A percentile compares a stretch with the other conserved stretches of the same genome.
phyloP scores from a whole-genome alignment of 2,888 invertebrate genomes.

The Laothoe populi region DNA sequence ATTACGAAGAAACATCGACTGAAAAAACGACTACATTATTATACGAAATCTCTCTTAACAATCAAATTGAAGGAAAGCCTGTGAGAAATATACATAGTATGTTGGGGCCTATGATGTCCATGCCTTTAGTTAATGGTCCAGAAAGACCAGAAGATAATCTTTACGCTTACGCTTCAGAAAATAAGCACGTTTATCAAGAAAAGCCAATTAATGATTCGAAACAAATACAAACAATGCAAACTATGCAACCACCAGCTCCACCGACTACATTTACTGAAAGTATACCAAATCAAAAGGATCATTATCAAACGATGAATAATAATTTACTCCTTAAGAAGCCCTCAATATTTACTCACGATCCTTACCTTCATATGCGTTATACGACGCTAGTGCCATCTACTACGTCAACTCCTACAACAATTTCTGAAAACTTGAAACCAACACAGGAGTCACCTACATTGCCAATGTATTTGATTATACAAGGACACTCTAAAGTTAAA shows the following conservation, averaged over 20 bases:
- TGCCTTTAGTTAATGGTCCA: slow-evolving; percentile 73
- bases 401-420: slow-evolving; percentile 71
- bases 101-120: slow-evolving; percentile 76
- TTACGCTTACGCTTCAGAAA: slow-evolving; percentile 75
- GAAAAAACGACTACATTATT: slow-evolving; percentile 46
- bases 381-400: slow-evolving; percentile 80
- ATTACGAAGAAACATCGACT: slow-evolving; percentile 59
- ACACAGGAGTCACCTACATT: slow-evolving; percentile 81
- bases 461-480: slow-evolving; percentile 91
- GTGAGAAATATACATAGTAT: slow-evolving; percentile 66
- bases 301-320: slow-evolving; percentile 56
- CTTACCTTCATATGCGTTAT: slow-evolving; percentile 75
- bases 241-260: slow-evolving; percentile 86
- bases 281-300: slow-evolving; percentile 47
- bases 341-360: slow-evolving; percentile 63
- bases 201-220: slow-evolving; percentile 52
- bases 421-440: slow-evolving; percentile 50
- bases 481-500: slow-evolving; percentile 94
- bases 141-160: slow-evolving; percentile 73
- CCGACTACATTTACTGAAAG: slow-evolving; percentile 54
- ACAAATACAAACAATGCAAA: slow-evolving; percentile 84
- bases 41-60: slow-evolving; percentile 41
- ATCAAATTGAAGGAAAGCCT: slow-evolving; percentile 44
- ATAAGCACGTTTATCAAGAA: slow-evolving; percentile 70
- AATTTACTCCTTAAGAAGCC: slow-evolving; percentile 51